Evolutionary conservation across 2,888 invertebrate species (phyloP).

Genomic region (Drosophila vallismaia): DNA sequence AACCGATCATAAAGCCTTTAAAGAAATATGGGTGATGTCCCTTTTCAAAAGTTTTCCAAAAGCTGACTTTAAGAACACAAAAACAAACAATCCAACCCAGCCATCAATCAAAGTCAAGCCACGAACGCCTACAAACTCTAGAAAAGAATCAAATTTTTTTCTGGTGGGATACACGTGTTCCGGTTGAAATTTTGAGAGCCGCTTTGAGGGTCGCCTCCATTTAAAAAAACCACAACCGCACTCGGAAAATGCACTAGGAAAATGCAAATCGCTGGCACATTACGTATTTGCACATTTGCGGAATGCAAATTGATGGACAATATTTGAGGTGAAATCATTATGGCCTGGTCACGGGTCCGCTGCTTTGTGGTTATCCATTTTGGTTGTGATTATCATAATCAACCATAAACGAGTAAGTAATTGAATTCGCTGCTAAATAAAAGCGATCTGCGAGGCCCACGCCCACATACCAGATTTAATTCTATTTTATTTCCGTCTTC

Average conservation of each 20-base stretch:
- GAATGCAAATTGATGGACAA: constrained; percentile 24
- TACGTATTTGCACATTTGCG: constrained; percentile 5
- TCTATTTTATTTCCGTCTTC: constrained; percentile 23
- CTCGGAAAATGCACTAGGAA: constrained; percentile 13
- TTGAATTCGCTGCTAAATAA: constrained; percentile 13
- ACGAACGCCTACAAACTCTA: not conserved
- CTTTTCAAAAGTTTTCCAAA: too few species aligned
- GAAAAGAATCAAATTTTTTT: constrained; percentile 3
- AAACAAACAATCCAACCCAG: not conserved
- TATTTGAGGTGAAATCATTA: not conserved
- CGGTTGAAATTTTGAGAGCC: not conserved
- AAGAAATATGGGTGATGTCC: too few species aligned
- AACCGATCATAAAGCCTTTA: too few species aligned
- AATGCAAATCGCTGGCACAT: constrained; percentile 19
- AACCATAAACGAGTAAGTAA: constrained; percentile 40
- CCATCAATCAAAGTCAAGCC: constrained; percentile 17
- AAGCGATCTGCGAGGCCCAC: not conserved
- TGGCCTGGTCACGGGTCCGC: not conserved
- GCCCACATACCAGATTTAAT: constrained; percentile 5
- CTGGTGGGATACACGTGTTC: constrained; percentile 1
- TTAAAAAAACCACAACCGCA: constrained; percentile 37
- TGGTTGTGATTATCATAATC: constrained; percentile 41
- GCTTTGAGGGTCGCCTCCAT: not conserved
- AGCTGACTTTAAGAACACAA: not conserved
- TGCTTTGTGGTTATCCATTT: constrained; percentile 19